Evolutionary conservation across 2,888 invertebrate species (phyloP), one percentile per base, ranked within the genome.

Genomic region (Augiades crinisus): DNA sequence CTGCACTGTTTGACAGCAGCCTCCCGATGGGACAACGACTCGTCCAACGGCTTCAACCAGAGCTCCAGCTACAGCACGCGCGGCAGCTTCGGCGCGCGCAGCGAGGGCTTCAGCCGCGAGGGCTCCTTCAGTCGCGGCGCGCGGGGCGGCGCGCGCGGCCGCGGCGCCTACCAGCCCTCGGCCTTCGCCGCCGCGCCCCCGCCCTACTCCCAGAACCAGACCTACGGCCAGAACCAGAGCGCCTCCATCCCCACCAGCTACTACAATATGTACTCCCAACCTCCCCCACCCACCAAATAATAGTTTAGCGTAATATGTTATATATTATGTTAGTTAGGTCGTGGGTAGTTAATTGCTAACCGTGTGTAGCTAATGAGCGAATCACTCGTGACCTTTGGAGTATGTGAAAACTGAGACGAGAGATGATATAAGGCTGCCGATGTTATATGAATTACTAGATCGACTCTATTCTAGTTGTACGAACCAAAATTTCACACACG

Each of bases 251-350:
- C 84, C 2, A 78, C 75, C 1, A 78, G 74, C 60, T 86, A 84
- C 60, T 88, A 88, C 62, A 86, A 87, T 54, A 86, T 88, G 86
- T 89, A 88, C 50, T 63, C 84, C 0, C 83, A 83, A 43, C 88
- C 85, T 0, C 86, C 83, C 0, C 83, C 81, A 0, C 78, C 82
- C 0, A 79, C 79, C 1, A 68, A 44, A 30, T 44, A 51, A 33
- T 31, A 21, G 19, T 2, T 8, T 47, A 47, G 30, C 13, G 6
- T 21, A 47, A 43, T 30, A 17, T 27, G n/a, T n/a, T n/a, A n/a
- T n/a, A n/a, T 27, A 27, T n/a, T 24, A 47, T 30, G 3, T 3
- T n/a, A n/a, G n/a, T n/a, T n/a, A n/a, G n/a, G n/a, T n/a, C n/a
- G n/a, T n/a, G n/a, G n/a, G n/a, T n/a, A n/a, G n/a, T n/a, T n/a